Evolutionary conservation across 2,797 vertebrate species (phyloP).

Genomic region (Betta splendens): DNA sequence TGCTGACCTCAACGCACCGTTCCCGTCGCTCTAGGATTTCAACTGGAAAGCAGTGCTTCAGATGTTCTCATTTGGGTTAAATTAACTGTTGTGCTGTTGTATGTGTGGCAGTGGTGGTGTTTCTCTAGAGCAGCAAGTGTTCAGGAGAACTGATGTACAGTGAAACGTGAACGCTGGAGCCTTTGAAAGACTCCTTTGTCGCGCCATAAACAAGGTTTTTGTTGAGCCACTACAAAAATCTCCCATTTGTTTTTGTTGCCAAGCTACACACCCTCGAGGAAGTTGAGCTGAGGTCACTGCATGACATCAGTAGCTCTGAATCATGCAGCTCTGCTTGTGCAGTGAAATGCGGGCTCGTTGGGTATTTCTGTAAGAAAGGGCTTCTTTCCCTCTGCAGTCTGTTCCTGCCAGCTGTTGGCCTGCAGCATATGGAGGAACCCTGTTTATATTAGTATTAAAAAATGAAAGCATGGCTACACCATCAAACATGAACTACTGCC

Average conservation of each 20-base stretch:
- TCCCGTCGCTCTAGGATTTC: slow-evolving; percentile 13
- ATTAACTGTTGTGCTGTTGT: too few species aligned
- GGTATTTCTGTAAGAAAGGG: slow-evolving; percentile 5
- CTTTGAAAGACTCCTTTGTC: too few species aligned
- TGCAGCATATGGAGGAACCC: slow-evolving; percentile 10
- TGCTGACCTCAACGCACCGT: slow-evolving; percentile 49
- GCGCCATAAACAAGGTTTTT: not conserved
- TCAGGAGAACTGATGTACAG: too few species aligned
- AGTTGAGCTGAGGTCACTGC: slow-evolving; percentile 30
- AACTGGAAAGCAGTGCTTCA: slow-evolving; percentile 1
- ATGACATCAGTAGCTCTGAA: slow-evolving; percentile 23
- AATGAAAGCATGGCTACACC: slow-evolving; percentile 29
- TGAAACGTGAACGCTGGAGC: too few species aligned
- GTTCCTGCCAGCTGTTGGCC: slow-evolving; percentile 42
- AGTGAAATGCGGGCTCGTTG: not conserved
- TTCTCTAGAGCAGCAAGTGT: too few species aligned
- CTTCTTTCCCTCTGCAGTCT: slow-evolving; percentile 15
- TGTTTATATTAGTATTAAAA: slow-evolving; percentile 43
- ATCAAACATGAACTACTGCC: slow-evolving; percentile 16
- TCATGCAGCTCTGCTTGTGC: slow-evolving; percentile 13
- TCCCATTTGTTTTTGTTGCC: slow-evolving; percentile 34
- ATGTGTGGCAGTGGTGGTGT: too few species aligned
- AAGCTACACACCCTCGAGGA: slow-evolving; percentile 41
- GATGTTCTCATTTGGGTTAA: too few species aligned
- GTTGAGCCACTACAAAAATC: not conserved